phyloP scores from a whole-genome alignment of 2,113 vertebrate genomes.

The Mustela lutreola region DNA sequence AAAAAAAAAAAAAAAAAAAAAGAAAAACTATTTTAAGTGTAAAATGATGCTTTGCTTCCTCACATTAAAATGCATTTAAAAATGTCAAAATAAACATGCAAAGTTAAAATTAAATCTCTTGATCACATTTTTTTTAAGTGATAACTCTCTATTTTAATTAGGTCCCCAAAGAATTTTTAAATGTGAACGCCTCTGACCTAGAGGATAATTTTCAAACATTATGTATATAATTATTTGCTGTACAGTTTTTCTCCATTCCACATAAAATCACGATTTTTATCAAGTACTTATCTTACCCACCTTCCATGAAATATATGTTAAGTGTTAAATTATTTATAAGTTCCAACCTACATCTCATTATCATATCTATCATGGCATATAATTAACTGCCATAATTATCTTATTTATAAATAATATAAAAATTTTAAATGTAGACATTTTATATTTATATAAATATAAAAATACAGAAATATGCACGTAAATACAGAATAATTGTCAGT shows the following conservation, averaged over 20 bases:
- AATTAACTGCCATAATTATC: not conserved
- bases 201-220: slow-evolving; percentile 49
- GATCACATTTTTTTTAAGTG: slow-evolving; percentile 61
- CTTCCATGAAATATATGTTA: not conserved
- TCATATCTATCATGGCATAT: not conserved
- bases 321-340: slow-evolving; percentile 11
- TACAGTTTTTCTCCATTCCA: slow-evolving; percentile 39
- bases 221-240: slow-evolving; percentile 54
- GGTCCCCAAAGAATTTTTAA: slow-evolving; percentile 68
- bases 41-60: slow-evolving; percentile 56
- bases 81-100: slow-evolving; percentile 70
- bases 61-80: slow-evolving; percentile 62
- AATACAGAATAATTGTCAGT: not conserved
- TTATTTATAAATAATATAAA: slow-evolving; percentile 48
- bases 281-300: slow-evolving; percentile 14
- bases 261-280: slow-evolving; percentile 50
- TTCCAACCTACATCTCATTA: not conserved
- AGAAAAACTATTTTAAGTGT: slow-evolving; percentile 47
- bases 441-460: slow-evolving; percentile 33
- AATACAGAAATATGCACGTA: not conserved
- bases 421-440: slow-evolving; percentile 32
- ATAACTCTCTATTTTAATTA: slow-evolving; percentile 74
- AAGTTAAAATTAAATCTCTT: slow-evolving; percentile 58
- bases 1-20: too few species aligned
- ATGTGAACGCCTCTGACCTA: slow-evolving; percentile 57